Evolutionary conservation across 64 coral and sea anemone species (phyloP).

Genomic region (Platygyra sinensis): DNA sequence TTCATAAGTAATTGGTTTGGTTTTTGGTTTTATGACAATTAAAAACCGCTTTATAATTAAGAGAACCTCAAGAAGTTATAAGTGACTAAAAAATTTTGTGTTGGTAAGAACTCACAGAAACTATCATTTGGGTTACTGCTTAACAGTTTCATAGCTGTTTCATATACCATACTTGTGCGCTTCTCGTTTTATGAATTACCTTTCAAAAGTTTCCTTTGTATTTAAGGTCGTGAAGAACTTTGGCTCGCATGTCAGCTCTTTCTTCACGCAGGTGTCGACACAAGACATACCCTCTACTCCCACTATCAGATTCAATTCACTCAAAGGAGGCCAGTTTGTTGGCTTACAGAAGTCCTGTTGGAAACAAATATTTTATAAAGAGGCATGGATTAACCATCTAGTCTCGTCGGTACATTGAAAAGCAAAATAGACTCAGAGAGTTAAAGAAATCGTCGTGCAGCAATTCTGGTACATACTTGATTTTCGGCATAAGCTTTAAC

Average conservation of each 20-base stretch:
- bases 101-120: too few species aligned
- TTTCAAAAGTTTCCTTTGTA: not conserved
- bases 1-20: too few species aligned
- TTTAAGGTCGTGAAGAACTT: constrained; percentile 9
- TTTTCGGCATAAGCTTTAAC: constrained; percentile 65
- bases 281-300: constrained; percentile 48
- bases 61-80: too few species aligned
- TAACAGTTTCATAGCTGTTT: too few species aligned
- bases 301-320: constrained; percentile 12
- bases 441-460: not conserved
- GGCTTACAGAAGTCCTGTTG: constrained; percentile 51
- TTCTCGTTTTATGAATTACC: not conserved
- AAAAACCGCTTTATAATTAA: too few species aligned
- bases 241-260: constrained; percentile 31
- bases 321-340: constrained; percentile 38
- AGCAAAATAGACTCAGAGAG: not conserved
- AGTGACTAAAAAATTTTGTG: too few species aligned
- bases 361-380: not conserved
- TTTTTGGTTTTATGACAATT: too few species aligned
- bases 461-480: constrained; percentile 8
- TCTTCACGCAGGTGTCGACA: constrained; percentile 19
- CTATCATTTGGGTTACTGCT: too few species aligned
- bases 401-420: too few species aligned
- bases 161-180: not conserved
- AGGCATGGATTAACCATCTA: too few species aligned